phyloP scores from a whole-genome alignment of 2,797 vertebrate species.

The Masticophis lateralis region DNA sequence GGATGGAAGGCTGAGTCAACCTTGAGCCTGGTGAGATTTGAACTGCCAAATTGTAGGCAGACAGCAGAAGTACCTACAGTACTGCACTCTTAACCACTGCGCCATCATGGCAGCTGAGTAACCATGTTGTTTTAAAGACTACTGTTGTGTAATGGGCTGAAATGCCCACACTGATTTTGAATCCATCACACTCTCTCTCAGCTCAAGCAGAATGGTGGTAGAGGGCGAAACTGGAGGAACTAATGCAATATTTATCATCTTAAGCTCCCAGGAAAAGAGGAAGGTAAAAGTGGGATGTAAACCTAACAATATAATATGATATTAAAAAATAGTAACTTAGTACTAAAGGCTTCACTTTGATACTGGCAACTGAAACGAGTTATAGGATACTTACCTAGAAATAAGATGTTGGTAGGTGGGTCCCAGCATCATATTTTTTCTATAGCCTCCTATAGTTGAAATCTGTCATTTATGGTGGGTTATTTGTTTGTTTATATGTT shows the following conservation, averaged over 20 bases:
- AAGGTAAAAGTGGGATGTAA: not conserved
- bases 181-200: not conserved
- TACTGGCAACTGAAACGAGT: not conserved
- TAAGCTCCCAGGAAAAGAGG: not conserved
- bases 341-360: not conserved
- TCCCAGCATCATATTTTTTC: not conserved
- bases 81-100: too few relatives aligned
- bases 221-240: not conserved
- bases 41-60: too few relatives aligned
- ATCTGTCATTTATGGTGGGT: not conserved
- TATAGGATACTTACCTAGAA: not conserved
- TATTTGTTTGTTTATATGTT: not conserved
- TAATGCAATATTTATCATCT: not conserved
- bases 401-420: not conserved
- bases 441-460: not conserved
- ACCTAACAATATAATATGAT: not conserved
- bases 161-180: not conserved
- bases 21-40: too few relatives aligned
- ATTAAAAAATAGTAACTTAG: too few relatives aligned
- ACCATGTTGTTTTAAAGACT: not conserved
- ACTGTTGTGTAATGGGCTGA: not conserved
- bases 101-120: too few relatives aligned
- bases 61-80: too few relatives aligned
- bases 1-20: too few relatives aligned
- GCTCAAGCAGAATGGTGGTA: not conserved